Percentiles rank a stretch among this genome's conserved stretches.
Evolutionary conservation across 2,113 vertebrate genomes (phyloP).

Genomic region (Heliornis fulica): DNA sequence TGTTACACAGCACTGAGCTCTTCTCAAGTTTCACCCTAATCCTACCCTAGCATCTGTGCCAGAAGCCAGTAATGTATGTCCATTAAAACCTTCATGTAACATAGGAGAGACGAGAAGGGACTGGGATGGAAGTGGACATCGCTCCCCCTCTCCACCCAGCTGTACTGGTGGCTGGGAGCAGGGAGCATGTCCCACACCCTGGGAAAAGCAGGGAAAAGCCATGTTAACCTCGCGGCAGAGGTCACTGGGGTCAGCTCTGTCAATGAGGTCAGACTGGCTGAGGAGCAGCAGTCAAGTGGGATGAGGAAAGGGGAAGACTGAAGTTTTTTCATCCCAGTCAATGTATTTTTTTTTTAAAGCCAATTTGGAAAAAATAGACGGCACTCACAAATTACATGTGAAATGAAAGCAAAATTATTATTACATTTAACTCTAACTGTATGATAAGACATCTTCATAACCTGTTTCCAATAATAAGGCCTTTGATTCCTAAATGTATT

Average conservation of each 20-base stretch:
- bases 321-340: neutral
- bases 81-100: neutral
- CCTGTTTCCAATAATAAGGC: neutral
- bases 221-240: fast-evolving
- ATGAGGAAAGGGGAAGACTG: neutral
- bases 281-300: neutral
- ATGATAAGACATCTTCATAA: neutral
- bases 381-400: neutral
- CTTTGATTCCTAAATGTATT: neutral
- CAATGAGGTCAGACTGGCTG: neutral
- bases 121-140: neutral
- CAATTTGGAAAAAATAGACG: no score
- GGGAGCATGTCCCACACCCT: neutral
- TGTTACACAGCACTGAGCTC: neutral
- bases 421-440: neutral
- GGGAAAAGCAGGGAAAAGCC: neutral
- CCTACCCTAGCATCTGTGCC: neutral
- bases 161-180: neutral
- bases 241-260: neutral
- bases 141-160: neutral
- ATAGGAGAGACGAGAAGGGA: neutral
- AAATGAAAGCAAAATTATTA: neutral
- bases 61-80: neutral
- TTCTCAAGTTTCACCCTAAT: neutral
- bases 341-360: no score